Evolutionary conservation across 1,140 invertebrate genomes (phyloP), one percentile per base, ranked within the genome.

Genomic region (Drosophila bifasciata): DNA sequence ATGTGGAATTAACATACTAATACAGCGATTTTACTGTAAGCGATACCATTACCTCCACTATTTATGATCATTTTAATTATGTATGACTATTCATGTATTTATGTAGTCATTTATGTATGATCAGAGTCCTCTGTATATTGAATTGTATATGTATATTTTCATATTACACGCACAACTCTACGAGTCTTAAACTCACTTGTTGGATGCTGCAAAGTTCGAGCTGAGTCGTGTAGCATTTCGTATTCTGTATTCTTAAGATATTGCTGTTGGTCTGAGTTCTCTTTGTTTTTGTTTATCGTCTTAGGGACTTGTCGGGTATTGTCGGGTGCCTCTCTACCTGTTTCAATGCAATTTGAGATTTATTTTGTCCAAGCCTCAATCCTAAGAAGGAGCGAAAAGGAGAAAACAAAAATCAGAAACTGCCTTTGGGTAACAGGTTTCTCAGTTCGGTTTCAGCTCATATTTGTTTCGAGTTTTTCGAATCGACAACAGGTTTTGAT

Each of bases 281-380:
- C 11, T 45, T 48, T 53, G 70, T 74, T 62, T 63, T 74, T 67
- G 63, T 69, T 84, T 68, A 68, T 68, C 32, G 55, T 68, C 62
- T 19, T 8, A 52, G 62, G 48, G 41, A 58, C 72, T 40, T n/a
- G n/a, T n/a, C n/a, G n/a, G 40, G 56, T 36, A 11, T 25, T 25
- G 23, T 48, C 4, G 46, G 21, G 21, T 43, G 43, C 44, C 43
- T 55, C 43, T 63, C 73, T 85, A 85, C 80, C 80, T 86, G 81
- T 81, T 84, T 53, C 45, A 73, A 83, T 81, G 80, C 63, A 86
- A 86, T 81, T 73, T 61, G 73, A 86, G 81, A 86, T 76, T 81
- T 86, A 83, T 81, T 81, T 67, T 57, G 64, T 62, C 70, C 32
- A 45, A 52, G 59, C 52, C 59, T 56, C 71, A 74, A 51, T 59